Percentiles rank a stretch among this genome's conserved stretches.
Conservation (phyloP, 2,797 vertebrate genomes). For the Euthynnus affinis region DNA sequence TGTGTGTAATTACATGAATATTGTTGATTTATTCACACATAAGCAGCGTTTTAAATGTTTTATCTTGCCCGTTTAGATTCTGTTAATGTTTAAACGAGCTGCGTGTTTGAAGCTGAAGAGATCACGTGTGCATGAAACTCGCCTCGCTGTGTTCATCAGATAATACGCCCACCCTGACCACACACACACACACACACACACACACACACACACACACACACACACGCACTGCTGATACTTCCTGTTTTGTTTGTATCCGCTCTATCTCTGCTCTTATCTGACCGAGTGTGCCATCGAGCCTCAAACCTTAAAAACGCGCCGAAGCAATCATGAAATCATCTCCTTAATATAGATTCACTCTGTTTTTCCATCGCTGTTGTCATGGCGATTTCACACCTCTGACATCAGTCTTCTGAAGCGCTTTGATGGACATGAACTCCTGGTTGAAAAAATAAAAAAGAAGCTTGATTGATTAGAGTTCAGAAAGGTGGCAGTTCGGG, state of each 20-base stretch:
- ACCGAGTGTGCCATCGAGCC: not conserved
- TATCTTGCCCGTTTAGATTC: too few species aligned
- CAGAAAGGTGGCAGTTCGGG: too few species aligned
- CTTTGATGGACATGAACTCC: too few species aligned
- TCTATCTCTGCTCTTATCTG: not conserved
- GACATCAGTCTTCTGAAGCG: too few species aligned
- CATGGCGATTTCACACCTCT: not conserved
- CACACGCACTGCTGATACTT: not conserved
- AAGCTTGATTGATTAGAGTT: too few species aligned
- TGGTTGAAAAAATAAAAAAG: too few species aligned
- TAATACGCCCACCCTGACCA: not conserved
- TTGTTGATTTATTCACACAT: too few species aligned
- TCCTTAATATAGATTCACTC: too few species aligned
- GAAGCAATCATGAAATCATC: not conserved
- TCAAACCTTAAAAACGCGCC: not conserved
- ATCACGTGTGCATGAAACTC: not conserved
- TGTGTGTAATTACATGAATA: too few species aligned
- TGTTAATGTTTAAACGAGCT: too few species aligned
- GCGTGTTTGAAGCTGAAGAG: not conserved
- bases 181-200: conserved; percentile 3
- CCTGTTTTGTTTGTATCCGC: not conserved
- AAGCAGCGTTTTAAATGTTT: too few species aligned
- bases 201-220: conserved; percentile 10
- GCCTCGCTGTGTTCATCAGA: not conserved
- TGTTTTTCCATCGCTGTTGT: not conserved